Conservation (phyloP, 2,888 invertebrate species). For the Campoplex nolae region DNA sequence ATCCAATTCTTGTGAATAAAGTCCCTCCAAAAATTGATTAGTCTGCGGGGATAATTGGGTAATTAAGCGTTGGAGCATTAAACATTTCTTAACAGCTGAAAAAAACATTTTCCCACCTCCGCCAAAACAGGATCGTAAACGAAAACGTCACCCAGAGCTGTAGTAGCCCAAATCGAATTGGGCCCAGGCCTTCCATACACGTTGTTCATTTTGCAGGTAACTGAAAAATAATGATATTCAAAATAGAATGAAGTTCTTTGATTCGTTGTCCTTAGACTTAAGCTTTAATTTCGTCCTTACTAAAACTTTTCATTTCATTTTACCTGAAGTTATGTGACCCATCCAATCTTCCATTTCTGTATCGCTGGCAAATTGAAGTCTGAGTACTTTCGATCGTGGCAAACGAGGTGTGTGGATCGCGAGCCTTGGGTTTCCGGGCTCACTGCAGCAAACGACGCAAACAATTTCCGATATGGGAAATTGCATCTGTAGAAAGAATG, state of each 20-base stretch:
- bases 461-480: conserved; percentile 92
- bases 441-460: conserved; percentile 91
- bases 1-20: conserved; percentile 88
- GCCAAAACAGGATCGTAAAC: conserved; percentile 91
- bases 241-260: neutral
- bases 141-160: conserved; percentile 92
- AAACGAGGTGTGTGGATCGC: conserved; percentile 90
- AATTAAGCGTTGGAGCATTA: neutral
- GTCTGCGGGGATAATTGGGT: conserved; percentile 71
- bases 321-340: conserved; percentile 90
- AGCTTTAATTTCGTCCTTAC: neutral
- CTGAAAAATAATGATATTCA: conserved; percentile 80
- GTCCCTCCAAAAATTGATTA: conserved; percentile 77
- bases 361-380: conserved; percentile 92
- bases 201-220: conserved; percentile 91
- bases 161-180: conserved; percentile 92
- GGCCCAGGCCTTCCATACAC: conserved; percentile 89
- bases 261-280: neutral
- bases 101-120: conserved; percentile 85
- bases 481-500: conserved; percentile 85
- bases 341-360: conserved; percentile 96
- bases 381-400: conserved; percentile 86
- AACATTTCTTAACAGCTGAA: neutral
- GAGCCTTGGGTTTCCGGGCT: conserved; percentile 92
- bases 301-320: conserved; percentile 68